Conservation (phyloP, 2,888 invertebrate species). For the Tetragonisca angustula region DNA sequence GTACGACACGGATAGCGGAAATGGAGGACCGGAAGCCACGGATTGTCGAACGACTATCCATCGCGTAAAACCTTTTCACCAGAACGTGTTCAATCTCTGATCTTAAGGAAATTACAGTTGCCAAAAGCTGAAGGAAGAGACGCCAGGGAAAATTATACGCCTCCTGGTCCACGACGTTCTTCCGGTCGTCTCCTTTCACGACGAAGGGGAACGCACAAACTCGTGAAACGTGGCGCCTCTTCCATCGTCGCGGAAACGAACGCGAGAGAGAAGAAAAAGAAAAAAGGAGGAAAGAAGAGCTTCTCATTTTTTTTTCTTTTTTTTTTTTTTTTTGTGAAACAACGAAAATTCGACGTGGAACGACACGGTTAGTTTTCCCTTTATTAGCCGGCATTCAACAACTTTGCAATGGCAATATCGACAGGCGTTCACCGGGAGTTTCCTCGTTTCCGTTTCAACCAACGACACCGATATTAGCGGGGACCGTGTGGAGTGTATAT, state of each 20-base stretch:
- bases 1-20: slow-evolving; percentile 14
- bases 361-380: not conserved
- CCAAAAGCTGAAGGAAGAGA: slow-evolving; percentile 9
- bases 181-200: slow-evolving; percentile 1
- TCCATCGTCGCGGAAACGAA: not conserved
- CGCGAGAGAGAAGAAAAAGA: not conserved
- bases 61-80: slow-evolving; percentile 27
- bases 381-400: slow-evolving; percentile 13
- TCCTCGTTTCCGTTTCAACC: not conserved
- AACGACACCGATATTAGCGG: not conserved
- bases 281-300: not conserved
- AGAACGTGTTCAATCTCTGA: slow-evolving; percentile 38
- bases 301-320: not conserved
- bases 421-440: not conserved
- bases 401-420: slow-evolving; percentile 15
- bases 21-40: slow-evolving; percentile 26
- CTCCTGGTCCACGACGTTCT: not conserved
- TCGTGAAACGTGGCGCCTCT: no score
- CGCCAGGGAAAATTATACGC: slow-evolving; percentile 33
- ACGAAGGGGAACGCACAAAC: no score
- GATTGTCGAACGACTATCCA: slow-evolving; percentile 29
- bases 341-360: slow-evolving; percentile 32
- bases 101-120: slow-evolving; percentile 42
- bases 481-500: not conserved
- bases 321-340: not conserved